Conservation (phyloP, 2,888 invertebrate species). For the Euclidia mi region DNA sequence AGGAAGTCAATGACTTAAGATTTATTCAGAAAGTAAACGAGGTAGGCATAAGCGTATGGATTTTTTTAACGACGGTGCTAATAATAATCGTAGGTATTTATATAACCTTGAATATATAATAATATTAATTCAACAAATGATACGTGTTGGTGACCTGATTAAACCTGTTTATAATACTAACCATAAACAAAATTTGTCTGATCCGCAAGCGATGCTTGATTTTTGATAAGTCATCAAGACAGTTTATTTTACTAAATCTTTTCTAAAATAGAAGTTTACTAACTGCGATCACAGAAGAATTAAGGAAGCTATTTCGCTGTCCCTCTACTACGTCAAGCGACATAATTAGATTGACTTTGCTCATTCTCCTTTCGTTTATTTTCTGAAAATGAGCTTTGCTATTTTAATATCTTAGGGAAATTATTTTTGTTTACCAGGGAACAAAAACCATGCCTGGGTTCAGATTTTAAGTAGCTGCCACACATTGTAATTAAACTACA, state of each 20-base stretch:
- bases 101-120: no score
- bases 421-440: constrained; percentile 47
- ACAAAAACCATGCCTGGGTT: constrained; percentile 10
- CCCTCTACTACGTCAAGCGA: constrained; percentile 78
- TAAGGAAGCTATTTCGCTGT: constrained; percentile 80
- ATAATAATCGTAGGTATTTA: no score
- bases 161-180: no score
- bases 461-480: constrained; percentile 1
- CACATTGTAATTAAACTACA: no score
- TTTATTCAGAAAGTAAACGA: no score
- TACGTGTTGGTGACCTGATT: no score
- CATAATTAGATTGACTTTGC: constrained; percentile 81
- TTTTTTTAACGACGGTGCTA: no score
- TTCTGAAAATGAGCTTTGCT: constrained; percentile 75
- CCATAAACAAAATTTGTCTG: background rate
- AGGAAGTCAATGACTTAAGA: no score
- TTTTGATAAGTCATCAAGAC: constrained; percentile 1
- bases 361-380: constrained; percentile 80
- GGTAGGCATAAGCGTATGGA: no score
- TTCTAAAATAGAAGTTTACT: constrained; percentile 59
- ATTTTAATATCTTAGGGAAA: constrained; percentile 66
- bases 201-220: background rate
- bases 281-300: constrained; percentile 71
- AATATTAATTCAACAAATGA: no score
- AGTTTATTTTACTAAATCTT: constrained; percentile 17